These are phyloP conservation scores for Pelecanus crispus DNA, from an alignment of 2,113 vertebrate species.

Conservation along the genomic window DNA sequence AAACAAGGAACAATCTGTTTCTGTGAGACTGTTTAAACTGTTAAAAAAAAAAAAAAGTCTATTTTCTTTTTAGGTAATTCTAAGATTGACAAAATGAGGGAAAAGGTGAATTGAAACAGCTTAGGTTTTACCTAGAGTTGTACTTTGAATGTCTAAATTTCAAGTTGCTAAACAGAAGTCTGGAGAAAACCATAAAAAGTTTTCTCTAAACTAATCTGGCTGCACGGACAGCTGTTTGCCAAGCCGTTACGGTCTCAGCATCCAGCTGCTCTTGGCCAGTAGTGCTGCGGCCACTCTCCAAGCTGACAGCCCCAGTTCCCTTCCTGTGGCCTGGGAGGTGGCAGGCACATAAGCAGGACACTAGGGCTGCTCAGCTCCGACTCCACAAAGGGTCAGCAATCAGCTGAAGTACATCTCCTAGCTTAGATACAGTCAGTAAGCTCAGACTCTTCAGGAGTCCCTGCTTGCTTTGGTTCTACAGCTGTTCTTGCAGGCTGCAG, in stretches of 20 bases:
- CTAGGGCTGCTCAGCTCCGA: background rate
- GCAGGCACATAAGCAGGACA: background rate
- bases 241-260: fast-evolving
- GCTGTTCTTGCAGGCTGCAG: background rate
- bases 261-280: background rate
- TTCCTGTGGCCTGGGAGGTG: background rate
- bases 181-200: background rate
- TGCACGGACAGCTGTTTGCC: fast-evolving
- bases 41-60: background rate
- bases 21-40: background rate
- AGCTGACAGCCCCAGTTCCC: background rate
- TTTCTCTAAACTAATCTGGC: background rate
- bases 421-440: background rate
- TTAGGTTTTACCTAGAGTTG: background rate
- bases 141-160: background rate
- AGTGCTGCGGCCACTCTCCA: background rate
- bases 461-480: background rate
- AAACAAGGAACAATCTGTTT: background rate
- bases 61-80: background rate
- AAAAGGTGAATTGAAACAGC: background rate
- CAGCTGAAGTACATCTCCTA: too few species aligned
- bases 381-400: fast-evolving
- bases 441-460: background rate
- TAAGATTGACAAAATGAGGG: background rate
- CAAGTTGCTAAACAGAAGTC: background rate